Evolutionary conservation across 2,888 invertebrate genomes (phyloP).

Genomic region (Plebejus anna): DNA sequence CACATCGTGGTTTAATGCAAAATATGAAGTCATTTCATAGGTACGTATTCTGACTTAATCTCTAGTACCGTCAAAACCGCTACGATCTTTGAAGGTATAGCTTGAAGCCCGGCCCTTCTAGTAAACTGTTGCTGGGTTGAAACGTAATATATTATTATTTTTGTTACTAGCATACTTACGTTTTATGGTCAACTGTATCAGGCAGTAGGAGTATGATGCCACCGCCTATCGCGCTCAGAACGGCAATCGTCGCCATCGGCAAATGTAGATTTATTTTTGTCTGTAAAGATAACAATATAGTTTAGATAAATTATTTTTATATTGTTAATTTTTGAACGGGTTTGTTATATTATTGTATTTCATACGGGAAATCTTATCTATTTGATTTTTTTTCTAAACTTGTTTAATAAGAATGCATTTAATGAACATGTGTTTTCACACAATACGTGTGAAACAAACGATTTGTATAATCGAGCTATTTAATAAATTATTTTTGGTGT

Average conservation of each 20-base stretch:
- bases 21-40: no score
- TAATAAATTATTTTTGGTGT: no score
- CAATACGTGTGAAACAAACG: neutral
- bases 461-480: neutral
- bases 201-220: constrained; percentile 86
- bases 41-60: no score
- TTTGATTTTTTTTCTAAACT: neutral
- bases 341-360: no score
- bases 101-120: no score
- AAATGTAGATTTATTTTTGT: constrained; percentile 82
- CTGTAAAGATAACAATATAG: constrained; percentile 60
- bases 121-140: no score
- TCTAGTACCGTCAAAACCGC: no score
- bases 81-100: no score
- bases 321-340: neutral
- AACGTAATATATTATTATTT: neutral
- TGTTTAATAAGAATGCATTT: neutral
- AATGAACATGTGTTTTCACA: neutral
- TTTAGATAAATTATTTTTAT: neutral
- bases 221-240: constrained; percentile 85
- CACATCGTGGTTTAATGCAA: no score
- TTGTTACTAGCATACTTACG: constrained; percentile 40
- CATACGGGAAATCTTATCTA: no score
- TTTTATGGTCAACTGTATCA: constrained; percentile 80
- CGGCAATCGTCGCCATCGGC: constrained; percentile 85